Base-by-base conservation (phyloP, 2,797 vertebrate genomes). In the Nyctalus aviator region DNA sequence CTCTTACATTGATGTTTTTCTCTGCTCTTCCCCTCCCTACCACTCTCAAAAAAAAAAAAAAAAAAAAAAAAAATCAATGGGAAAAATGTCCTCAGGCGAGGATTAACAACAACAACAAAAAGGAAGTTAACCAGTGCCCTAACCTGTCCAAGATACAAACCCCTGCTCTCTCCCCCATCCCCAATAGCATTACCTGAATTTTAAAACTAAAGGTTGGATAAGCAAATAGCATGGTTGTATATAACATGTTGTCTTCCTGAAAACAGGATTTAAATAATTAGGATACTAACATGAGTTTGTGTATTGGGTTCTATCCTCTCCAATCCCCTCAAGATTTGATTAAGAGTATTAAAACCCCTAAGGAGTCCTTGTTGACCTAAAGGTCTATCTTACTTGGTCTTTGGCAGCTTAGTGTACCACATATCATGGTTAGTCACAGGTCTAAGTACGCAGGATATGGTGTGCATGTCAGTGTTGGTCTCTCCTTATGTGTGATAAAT, bases 111-210 rank as follows among this genome's bases (percentile, higher is more conserved):
- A 32, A 64, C 17, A 8, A 66, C 32, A 66, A 32, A 18, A 17
- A 59, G 68, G 62, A 37, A 37, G 35, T 46, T 32, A 57, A 17
- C 44, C 4, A 18, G 21, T 11, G 15, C 35, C 57, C 41, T 30
- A 21, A 20, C 21, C 0, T 0, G 25, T 32, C 68, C 9, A 20
- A 73, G 66, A 7, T 14, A 21, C 66, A 25, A 30, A 50, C 17
- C 13, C 32, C 2, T 0, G 30, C 44, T 55, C 57, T 2, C 10
- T 44, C 23, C 2, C 25, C 30, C 8, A n/a, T 4, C 20, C 4
- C 77, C 8, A 15, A 6, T 1, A 21, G 53, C 21, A 21, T 59
- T 44, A 25, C 72, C 50, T 57, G 53, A 41, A 81, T n/a, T 68
- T 35, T 27, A 30, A 59, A 64, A 73, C n/a, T 79, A 55, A 9